phyloP scores from a whole-genome alignment of 2,113 vertebrate species.

The Chloroceryle aenea region DNA sequence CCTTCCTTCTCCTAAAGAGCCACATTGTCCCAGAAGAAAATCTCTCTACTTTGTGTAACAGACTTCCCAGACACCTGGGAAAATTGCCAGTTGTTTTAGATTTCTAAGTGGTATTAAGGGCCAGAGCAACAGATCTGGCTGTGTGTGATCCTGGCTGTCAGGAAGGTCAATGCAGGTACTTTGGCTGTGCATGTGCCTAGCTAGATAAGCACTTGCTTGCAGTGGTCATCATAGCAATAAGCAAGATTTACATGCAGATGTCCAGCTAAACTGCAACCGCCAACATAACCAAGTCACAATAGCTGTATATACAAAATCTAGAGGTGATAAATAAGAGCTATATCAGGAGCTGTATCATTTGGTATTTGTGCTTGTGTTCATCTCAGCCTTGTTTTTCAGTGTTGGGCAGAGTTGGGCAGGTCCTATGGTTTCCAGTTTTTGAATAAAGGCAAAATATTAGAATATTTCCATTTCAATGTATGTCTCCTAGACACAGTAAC shows the following conservation, averaged over 20 bases:
- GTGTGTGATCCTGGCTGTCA: background rate
- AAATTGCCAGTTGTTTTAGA: background rate
- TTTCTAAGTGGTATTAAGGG: background rate
- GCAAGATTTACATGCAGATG: background rate
- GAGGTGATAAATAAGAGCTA: background rate
- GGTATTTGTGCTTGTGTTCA: background rate
- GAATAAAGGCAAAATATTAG: background rate
- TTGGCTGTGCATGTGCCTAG: background rate
- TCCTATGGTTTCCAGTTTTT: background rate
- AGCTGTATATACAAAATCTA: background rate
- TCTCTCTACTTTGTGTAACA: background rate
- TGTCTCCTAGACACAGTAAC: background rate
- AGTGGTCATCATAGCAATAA: background rate
- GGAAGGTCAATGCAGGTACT: background rate
- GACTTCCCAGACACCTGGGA: background rate
- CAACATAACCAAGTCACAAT: fast-evolving
- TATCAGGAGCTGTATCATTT: background rate
- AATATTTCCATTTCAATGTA: background rate
- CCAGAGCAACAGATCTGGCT: background rate
- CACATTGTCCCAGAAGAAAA: background rate
- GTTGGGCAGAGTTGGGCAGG: background rate
- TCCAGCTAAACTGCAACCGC: background rate
- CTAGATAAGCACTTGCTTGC: background rate
- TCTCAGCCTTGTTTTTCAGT: background rate
- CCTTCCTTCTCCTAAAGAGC: background rate